phyloP scores from a whole-genome alignment of 92 coral and sea anemone genomes.

The Epizoanthus fatuus region DNA sequence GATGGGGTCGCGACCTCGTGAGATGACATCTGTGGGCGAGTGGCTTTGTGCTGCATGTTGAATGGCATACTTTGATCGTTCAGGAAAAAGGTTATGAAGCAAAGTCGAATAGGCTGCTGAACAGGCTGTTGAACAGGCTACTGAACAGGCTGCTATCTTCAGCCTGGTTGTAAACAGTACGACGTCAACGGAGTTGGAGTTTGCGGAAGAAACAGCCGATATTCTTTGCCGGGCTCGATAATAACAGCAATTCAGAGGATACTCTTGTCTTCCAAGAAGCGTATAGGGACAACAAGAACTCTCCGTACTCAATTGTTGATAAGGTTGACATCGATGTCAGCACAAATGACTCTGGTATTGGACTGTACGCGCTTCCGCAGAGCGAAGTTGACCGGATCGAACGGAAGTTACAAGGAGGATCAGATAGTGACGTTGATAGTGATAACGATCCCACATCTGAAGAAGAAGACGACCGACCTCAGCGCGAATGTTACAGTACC shows the following conservation, averaged over 20 bases:
- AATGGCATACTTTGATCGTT: too few species aligned
- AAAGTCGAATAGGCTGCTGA: too few species aligned
- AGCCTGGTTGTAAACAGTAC: constrained; percentile 17
- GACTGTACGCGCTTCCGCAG: constrained; percentile 62
- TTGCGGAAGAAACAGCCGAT: constrained; percentile 52
- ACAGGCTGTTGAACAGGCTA: too few species aligned
- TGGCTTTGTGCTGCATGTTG: too few species aligned
- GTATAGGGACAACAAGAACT: constrained; percentile 67
- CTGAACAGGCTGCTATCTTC: too few species aligned
- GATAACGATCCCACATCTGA: constrained; percentile 34
- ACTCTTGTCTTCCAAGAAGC: constrained; percentile 59
- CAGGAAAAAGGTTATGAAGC: too few species aligned
- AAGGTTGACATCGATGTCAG: constrained; percentile 43
- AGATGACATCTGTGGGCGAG: too few species aligned
- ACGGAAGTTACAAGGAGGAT: constrained; percentile 48
- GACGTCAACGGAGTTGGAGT: constrained; percentile 47
- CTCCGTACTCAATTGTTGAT: constrained; percentile 55
- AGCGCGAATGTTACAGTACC: constrained; percentile 41
- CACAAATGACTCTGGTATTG: constrained; percentile 40
- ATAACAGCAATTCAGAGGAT: constrained; percentile 58
- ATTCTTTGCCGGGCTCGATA: constrained; percentile 62
- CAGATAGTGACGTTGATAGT: constrained; percentile 59
- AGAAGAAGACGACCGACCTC: constrained; percentile 43
- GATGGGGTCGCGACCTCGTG: too few species aligned
- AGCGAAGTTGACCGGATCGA: constrained; percentile 63